Evolutionary conservation across 2,888 invertebrate species (phyloP).

Genomic region (Apeira syringaria): DNA sequence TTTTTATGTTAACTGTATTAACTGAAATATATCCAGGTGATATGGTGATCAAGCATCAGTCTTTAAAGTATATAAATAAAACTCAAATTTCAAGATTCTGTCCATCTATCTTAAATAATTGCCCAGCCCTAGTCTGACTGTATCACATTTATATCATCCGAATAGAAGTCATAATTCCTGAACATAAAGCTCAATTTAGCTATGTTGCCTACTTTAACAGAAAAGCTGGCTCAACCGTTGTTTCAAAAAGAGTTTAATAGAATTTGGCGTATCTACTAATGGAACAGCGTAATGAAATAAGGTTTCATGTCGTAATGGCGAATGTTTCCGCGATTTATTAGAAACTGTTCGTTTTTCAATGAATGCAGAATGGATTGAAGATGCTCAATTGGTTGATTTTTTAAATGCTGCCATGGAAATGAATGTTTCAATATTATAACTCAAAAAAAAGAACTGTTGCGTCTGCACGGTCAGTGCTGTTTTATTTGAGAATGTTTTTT

Average conservation of each 20-base stretch:
- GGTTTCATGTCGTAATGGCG: constrained; percentile 67
- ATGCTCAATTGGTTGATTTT: no score
- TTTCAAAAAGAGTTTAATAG: constrained; percentile 71
- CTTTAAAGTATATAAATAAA: no score
- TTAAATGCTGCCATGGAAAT: no score
- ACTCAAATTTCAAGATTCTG: no score
- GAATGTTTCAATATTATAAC: no score
- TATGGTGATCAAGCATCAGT: no score
- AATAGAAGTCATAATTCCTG: constrained; percentile 5
- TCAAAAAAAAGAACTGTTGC: no score
- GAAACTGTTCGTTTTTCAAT: constrained; percentile 70
- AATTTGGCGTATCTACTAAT: constrained; percentile 79
- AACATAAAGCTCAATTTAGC: constrained; percentile 6
- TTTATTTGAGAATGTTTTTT: no score
- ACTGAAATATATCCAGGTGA: no score
- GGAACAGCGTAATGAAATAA: constrained; percentile 79
- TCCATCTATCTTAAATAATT: background rate
- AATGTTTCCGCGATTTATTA: constrained; percentile 64
- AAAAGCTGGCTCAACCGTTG: constrained; percentile 50
- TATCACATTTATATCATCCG: background rate
- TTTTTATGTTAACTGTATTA: no score
- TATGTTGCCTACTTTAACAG: background rate
- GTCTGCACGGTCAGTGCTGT: no score
- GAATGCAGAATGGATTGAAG: constrained; percentile 47
- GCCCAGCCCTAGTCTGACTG: constrained; percentile 16